Conservation (phyloP, 2,888 invertebrate species). For the Gerris lacustris region DNA sequence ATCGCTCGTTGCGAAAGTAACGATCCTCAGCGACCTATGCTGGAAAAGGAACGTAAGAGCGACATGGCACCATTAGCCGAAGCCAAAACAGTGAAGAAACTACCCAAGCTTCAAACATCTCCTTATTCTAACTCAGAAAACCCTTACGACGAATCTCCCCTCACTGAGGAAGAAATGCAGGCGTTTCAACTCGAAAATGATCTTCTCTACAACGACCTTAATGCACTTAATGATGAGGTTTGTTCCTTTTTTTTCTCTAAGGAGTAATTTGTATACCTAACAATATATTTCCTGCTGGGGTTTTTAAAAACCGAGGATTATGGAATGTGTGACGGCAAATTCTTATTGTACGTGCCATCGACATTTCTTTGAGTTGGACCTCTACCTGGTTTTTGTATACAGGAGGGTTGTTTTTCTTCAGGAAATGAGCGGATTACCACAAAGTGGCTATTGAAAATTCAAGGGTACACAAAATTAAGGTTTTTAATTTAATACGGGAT, state of each 20-base stretch:
- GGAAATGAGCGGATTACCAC: too few species aligned
- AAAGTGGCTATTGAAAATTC: too few species aligned
- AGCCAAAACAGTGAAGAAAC: neutral
- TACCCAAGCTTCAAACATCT: conserved; percentile 11
- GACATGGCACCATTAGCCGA: neutral
- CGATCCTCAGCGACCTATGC: neutral
- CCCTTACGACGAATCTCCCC: conserved; percentile 44
- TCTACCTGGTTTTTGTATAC: too few species aligned
- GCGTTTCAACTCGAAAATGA: conserved; percentile 88
- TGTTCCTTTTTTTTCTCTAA: conserved; percentile 8
- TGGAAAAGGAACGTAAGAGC: neutral
- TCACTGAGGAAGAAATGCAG: conserved; percentile 78
- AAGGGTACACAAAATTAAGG: too few species aligned
- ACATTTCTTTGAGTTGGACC: too few species aligned
- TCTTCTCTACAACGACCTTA: conserved; percentile 72
- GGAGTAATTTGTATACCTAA: too few species aligned
- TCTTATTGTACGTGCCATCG: too few species aligned
- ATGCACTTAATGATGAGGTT: conserved; percentile 75
- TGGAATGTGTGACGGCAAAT: neutral
- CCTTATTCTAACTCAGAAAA: neutral
- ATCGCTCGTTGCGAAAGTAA: conserved; percentile 43
- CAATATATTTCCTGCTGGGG: too few species aligned
- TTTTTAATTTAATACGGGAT: too few species aligned
- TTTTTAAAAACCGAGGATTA: neutral
- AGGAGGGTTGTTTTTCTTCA: too few species aligned